Evolutionary conservation across 2,113 vertebrate species (phyloP).

Genomic region (Cygnus atratus): DNA sequence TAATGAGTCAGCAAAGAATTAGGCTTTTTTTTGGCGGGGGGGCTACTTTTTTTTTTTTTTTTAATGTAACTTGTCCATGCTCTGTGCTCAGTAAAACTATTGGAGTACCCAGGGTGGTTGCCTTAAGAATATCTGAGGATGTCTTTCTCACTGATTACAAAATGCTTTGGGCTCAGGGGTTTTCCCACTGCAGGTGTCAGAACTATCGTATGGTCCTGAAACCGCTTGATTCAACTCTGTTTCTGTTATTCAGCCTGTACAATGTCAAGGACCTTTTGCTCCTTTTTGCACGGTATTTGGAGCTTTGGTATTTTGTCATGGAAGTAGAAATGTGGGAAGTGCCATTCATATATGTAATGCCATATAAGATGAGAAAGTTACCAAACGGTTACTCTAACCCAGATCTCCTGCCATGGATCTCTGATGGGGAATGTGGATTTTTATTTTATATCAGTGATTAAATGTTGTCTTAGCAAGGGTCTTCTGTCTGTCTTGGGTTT

Average conservation of each 20-base stretch:
- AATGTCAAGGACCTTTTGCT: neutral
- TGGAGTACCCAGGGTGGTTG: neutral
- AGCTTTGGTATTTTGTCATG: neutral
- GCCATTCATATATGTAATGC: accelerated
- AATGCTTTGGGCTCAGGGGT: neutral
- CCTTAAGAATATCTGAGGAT: neutral
- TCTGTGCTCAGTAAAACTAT: neutral
- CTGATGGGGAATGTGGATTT: neutral
- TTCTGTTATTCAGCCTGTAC: neutral
- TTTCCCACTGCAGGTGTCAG: slow-evolving; percentile 3
- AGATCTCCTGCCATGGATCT: neutral
- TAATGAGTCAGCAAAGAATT: neutral
- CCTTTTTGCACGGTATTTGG: neutral
- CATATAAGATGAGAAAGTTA: neutral
- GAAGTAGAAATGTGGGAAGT: neutral
- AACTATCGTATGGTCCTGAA: neutral
- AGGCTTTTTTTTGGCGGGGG: neutral
- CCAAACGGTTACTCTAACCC: neutral
- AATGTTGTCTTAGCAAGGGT: neutral
- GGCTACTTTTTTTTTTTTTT: neutral
- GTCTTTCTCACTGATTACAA: neutral
- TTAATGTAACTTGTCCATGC: neutral
- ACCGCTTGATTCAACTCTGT: neutral
- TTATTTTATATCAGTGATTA: neutral
- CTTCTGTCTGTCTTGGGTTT: neutral